phyloP scores from a whole-genome alignment of 2,888 invertebrate species.

The Neoitamus cyanurus region DNA sequence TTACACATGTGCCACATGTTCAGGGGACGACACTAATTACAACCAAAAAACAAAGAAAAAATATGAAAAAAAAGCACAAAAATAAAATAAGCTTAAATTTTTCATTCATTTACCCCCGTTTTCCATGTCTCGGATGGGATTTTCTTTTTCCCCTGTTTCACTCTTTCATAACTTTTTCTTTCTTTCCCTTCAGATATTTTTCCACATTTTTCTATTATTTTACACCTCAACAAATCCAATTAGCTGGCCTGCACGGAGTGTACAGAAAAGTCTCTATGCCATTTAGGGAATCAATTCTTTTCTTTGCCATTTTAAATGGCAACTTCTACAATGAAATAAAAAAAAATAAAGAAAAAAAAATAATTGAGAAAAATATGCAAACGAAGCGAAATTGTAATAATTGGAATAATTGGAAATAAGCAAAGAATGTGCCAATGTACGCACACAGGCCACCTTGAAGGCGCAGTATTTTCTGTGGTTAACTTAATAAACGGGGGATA shows the following conservation, averaged over 20 bases:
- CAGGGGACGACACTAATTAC: not conserved
- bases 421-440: not conserved
- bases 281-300: too few relatives aligned
- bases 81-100: conserved; percentile 6
- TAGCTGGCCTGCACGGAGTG: not conserved
- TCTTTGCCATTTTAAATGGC: too few relatives aligned
- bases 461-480: too few relatives aligned
- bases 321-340: not conserved
- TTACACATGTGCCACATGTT: too few relatives aligned
- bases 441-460: not conserved
- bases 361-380: not conserved
- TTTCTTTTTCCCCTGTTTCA: not conserved
- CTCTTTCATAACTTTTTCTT: not conserved
- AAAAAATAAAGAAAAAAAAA: not conserved
- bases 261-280: not conserved
- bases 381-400: not conserved
- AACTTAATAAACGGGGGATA: too few relatives aligned
- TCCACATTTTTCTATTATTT: conserved; percentile 6
- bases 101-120: conserved; percentile 21
- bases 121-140: not conserved
- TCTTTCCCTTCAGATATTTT: not conserved
- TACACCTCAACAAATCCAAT: conserved; percentile 42
- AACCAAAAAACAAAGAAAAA: not conserved
- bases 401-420: not conserved
- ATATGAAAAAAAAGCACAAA: not conserved